phyloP scores from a whole-genome alignment of 2,888 invertebrate species.

The Caenorhabditis sp. region DNA sequence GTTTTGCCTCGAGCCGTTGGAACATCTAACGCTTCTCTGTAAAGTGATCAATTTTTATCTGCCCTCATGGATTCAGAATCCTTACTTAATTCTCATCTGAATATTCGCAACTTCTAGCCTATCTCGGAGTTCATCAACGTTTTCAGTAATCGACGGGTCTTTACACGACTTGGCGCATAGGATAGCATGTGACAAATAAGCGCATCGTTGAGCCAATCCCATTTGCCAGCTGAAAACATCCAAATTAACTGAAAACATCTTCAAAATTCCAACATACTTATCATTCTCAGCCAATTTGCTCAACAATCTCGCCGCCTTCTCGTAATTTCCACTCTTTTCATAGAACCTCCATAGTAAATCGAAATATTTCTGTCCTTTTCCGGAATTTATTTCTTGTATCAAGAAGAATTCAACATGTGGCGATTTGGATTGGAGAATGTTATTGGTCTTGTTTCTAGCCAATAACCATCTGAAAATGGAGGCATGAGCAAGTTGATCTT shows the following conservation, averaged over 20 bases:
- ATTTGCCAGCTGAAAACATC: slow-evolving; percentile 78
- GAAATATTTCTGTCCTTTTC: slow-evolving; percentile 71
- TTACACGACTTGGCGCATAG: slow-evolving; percentile 87
- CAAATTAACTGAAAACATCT: background rate
- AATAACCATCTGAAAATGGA: slow-evolving; percentile 78
- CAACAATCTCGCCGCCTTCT: slow-evolving; percentile 85
- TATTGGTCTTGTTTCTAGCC: slow-evolving; percentile 52
- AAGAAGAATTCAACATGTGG: slow-evolving; percentile 83
- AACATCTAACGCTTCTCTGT: slow-evolving; percentile 24
- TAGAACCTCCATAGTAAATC: slow-evolving; percentile 90
- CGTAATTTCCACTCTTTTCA: slow-evolving; percentile 88
- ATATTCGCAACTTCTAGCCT: slow-evolving; percentile 89
- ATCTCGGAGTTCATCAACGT: slow-evolving; percentile 88
- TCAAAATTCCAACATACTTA: slow-evolving; percentile 41
- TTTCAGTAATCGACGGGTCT: slow-evolving; percentile 77
- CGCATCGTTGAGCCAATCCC: slow-evolving; percentile 82
- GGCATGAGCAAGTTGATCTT: slow-evolving; percentile 88
- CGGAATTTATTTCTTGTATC: slow-evolving; percentile 71
- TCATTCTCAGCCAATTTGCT: slow-evolving; percentile 82
- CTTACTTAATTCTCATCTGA: slow-evolving; percentile 72
- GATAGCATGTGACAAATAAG: slow-evolving; percentile 90
- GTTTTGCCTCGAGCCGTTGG: slow-evolving; percentile 10
- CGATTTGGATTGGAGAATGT: slow-evolving; percentile 72
- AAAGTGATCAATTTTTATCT: slow-evolving; percentile 5
- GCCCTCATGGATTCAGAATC: background rate